Conservation (phyloP, 2,797 vertebrate genomes). For the Neoniphon sammara region DNA sequence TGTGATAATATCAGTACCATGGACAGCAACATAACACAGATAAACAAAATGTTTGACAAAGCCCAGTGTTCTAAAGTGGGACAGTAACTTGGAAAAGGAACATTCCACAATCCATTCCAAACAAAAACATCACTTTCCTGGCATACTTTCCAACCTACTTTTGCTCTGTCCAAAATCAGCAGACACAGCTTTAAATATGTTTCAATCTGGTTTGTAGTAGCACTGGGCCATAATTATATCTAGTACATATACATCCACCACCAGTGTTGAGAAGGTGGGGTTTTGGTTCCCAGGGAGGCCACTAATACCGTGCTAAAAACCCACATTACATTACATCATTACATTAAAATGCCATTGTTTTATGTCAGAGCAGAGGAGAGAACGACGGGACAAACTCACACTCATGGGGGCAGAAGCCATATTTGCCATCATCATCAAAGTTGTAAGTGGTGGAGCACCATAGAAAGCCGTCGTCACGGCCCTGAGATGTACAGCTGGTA, state of each 20-base stretch:
- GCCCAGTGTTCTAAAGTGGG: slow-evolving; percentile 63
- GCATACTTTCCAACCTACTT: slow-evolving; percentile 68
- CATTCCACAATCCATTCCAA: slow-evolving; percentile 62
- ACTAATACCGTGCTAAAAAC: background rate
- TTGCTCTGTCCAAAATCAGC: slow-evolving; percentile 63
- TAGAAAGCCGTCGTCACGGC: slow-evolving; percentile 95
- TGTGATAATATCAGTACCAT: slow-evolving; percentile 63
- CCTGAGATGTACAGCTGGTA: slow-evolving; percentile 90
- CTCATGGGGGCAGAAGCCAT: slow-evolving; percentile 98
- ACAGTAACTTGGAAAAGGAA: slow-evolving; percentile 69
- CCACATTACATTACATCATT: background rate
- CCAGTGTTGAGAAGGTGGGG: slow-evolving; percentile 1
- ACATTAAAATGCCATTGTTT: background rate
- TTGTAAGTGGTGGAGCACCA: slow-evolving; percentile 97
- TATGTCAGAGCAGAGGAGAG: background rate
- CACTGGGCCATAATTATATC: slow-evolving; percentile 17
- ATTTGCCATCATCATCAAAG: slow-evolving; percentile 95
- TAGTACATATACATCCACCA: slow-evolving; percentile 12
- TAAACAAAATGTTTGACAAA: slow-evolving; percentile 74
- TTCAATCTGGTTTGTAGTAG: slow-evolving; percentile 39
- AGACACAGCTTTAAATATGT: slow-evolving; percentile 48
- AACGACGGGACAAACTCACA: slow-evolving; percentile 82
- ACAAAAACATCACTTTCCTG: slow-evolving; percentile 68
- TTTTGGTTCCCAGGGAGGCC: background rate
- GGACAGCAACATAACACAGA: slow-evolving; percentile 71